Evolutionary conservation across 2,888 invertebrate species (phyloP), one percentile per base, ranked within the genome.

Genomic region (Calameuta filiformis): DNA sequence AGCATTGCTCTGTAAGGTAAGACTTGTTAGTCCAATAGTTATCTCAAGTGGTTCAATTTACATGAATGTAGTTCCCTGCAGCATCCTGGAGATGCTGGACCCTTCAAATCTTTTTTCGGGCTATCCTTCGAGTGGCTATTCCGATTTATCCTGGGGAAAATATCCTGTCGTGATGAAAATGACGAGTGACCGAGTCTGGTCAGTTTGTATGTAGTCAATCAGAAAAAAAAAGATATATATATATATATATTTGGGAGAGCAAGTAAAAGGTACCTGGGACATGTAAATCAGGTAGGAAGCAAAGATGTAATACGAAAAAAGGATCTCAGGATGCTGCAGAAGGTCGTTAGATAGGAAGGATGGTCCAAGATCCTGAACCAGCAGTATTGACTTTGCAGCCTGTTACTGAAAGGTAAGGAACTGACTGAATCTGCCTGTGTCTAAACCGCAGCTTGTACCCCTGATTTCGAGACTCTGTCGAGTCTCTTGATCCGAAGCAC

Each of bases 341-440:
- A 56, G 56, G 56, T 56, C 23, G 23, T 23, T 23, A 23, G 56
- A 9, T 56, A 23, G 56, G 56, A 56, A 56, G 56, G 9, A 23
- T 56, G 56, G 56, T 23, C 56, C 56, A 56, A 56, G 23, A 23
- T 56, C 9, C 69, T 68, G 40, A 35, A 34, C 35, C 75, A 30
- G 34, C 30, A 68, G 68, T 78, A 78, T 78, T 73, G 78, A 78
- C 75, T 76, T 78, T 75, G 75, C 73, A 56, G 73, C 68, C 23
- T 73, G 75, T 78, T 78, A 78, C 76, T 76, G 78, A 78, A 75
- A 75, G 76, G 71, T 75, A 68, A 76, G 77, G 71, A 75, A 69
- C 56, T 37, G 75, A 71, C 69, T 40, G 69, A 75, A 33, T 23
- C 56, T 75, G 69, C 69, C 74, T 69, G 69, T 74, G 73, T 31